A percentile compares a stretch with the other conserved stretches of the same genome.
phyloP scores from a whole-genome alignment of 2,888 invertebrate species.

The Abrostola tripartita region DNA sequence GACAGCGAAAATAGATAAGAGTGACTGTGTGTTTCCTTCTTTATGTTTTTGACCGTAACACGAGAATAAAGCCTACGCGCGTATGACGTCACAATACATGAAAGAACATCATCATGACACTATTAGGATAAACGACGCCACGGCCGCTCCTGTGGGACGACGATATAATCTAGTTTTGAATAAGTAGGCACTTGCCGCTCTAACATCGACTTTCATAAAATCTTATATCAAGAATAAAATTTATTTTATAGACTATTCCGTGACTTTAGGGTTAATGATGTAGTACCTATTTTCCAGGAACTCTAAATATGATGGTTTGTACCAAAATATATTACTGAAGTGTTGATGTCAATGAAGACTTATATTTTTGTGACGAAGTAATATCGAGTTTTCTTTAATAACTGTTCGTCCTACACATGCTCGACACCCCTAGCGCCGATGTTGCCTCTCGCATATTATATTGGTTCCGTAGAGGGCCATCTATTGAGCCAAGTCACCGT shows the following conservation, averaged over 20 bases:
- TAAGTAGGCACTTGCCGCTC: conserved; percentile 48
- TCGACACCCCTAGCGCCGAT: not conserved
- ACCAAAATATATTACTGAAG: not conserved
- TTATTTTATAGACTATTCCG: conserved; percentile 51
- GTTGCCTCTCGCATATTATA: not conserved
- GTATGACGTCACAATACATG: conserved; percentile 37
- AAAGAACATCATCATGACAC: conserved; percentile 46
- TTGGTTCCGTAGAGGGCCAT: not conserved
- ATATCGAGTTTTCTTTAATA: not conserved
- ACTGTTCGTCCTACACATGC: not conserved
- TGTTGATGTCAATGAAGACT: conserved; percentile 26
- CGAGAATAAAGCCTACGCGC: conserved; percentile 16
- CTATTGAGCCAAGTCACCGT: not conserved
- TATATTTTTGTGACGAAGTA: not conserved
- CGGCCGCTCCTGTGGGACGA: conserved; percentile 40
- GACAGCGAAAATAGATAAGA: too few relatives aligned
- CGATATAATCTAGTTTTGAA: conserved; percentile 52
- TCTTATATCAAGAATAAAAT: conserved; percentile 50
- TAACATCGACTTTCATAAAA: conserved; percentile 50
- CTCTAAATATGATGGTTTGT: conserved; percentile 35
- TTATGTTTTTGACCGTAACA: conserved; percentile 18
- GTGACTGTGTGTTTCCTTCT: too few relatives aligned
- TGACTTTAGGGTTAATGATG: conserved; percentile 46
- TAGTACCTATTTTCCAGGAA: conserved; percentile 33
- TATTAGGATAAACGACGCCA: conserved; percentile 57